Base-by-base conservation (phyloP, 2,113 vertebrate genomes). In the Melanerpes formicivorus region DNA sequence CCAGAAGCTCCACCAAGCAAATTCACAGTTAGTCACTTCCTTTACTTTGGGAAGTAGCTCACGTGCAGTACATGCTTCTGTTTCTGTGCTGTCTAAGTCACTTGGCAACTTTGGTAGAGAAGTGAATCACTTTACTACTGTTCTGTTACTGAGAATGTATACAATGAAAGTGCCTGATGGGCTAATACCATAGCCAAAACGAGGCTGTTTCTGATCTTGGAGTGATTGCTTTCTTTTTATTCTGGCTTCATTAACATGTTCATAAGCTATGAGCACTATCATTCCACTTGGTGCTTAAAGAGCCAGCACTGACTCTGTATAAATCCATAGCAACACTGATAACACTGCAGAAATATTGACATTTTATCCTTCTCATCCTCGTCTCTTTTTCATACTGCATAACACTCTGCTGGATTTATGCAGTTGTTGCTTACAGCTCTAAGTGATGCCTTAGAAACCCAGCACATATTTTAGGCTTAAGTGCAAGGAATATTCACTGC, bases 361-460 rank as follows among this genome's bases (percentile, higher is more conserved):
- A n/a, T 90, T 18, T 32, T 14, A 63, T 5, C 3, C 8, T 64
- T 42, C 66, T 27, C 9, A 76, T 79, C 52, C 34, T 37, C 34
- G 40, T 29, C 6, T 62, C 6, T 19, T 58, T 87, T 66, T 54
- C 18, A 4, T 83, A 71, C 55, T 11, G 1, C 26, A 42, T 13
- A 54, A 44, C 29, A 44, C 19, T 11, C 88, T 16, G 42, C 52
- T 59, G 29, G 46, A 79, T 73, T 91, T 84, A 73, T 30, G 30
- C 16, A 82, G 65, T 93, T 92, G 85, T 50, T 96, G 77, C 67
- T 84, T 87, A 67, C 44, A 29, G 27, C 37, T 85, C 62, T 69
- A 93, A 96, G 92, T 55, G 71, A 80, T 11, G 7, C 74, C 85
- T 72, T 83, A 75, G 93, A 96, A 93, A 74, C 64, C 29, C 44